Evolutionary conservation across 2,113 vertebrate genomes (phyloP), one percentile per base, ranked within the genome.

Genomic region (Eublepharis macularius): DNA sequence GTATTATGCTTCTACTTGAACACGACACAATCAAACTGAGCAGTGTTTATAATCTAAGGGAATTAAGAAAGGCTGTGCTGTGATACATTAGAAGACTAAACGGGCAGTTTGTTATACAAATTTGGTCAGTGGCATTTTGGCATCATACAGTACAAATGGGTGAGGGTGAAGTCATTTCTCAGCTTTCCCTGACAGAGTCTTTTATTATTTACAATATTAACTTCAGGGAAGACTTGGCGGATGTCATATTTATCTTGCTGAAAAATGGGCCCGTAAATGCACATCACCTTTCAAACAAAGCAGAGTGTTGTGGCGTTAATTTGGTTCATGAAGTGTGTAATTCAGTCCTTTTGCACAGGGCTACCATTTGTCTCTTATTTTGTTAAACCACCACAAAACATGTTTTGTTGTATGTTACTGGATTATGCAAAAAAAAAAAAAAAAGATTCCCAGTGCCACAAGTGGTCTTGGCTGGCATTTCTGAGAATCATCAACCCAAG

Each of bases 271-370:
- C 94, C 29, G 26, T 96, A 96, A 96, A 95, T 94, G 96, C 85
- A 70, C 96, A 98, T 98, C 97, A 97, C 97, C 97, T 97, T 96
- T 94, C 76, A 93, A 96, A 98, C 97, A 98, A 97, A 98, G 97
- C 96, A 96, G 95, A 96, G 95, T 95, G 94, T 95, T 94, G 95
- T 96, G 94, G 95, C 96, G 96, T 97, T 98, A 97, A 98, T 98
- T 97, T 97, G 96, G 96, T 97, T 98, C 97, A 97, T 97, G 97
- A 98, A 98, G 97, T 98, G 97, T 96, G 97, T 98, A 98, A 98
- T 97, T 97, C 97, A 97, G 96, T 96, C 95, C 95, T 96, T 96
- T 96, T 96, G 92, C 93, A 95, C 83, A 90, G 95, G 95, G 95
- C 95, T 94, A 95, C 95, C 96, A 97, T 99, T 98, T 97, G 97